Conservation (phyloP, 1,140 invertebrate genomes). For the Drosophila funebris region DNA sequence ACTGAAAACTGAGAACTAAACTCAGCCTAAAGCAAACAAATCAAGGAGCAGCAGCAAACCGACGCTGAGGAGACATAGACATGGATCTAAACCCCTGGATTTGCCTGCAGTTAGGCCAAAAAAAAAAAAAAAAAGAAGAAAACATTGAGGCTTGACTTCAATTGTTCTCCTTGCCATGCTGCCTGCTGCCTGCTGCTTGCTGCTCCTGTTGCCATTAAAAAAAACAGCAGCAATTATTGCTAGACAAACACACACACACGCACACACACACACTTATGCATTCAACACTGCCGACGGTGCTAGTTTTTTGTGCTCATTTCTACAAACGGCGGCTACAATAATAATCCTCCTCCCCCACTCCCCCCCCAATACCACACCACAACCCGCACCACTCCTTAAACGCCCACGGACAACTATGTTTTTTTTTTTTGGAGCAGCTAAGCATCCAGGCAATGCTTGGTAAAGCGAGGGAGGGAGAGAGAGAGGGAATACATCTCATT, state of each 20-base stretch:
- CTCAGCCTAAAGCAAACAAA: slow-evolving; percentile 67
- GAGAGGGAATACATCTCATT: slow-evolving; percentile 48
- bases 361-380: no score
- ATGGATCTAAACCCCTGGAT: slow-evolving; percentile 37
- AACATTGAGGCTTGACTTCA: slow-evolving; percentile 73
- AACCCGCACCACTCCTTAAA: no score
- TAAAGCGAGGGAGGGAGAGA: background rate
- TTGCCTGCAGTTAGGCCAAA: slow-evolving; percentile 53
- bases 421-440: background rate
- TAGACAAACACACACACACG: slow-evolving; percentile 35
- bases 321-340: slow-evolving; percentile 61
- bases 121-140: slow-evolving; percentile 4
- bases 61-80: slow-evolving; percentile 39
- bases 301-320: slow-evolving; percentile 56
- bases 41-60: slow-evolving; percentile 66
- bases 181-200: slow-evolving; percentile 14
- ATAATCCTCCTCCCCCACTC: slow-evolving; percentile 42
- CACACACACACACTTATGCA: slow-evolving; percentile 13
- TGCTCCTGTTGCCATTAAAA: slow-evolving; percentile 49
- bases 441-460: no score
- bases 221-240: slow-evolving; percentile 72
- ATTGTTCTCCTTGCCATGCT: slow-evolving; percentile 61
- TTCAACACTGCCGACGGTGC: slow-evolving; percentile 15
- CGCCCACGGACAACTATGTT: slow-evolving; percentile 47
- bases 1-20: slow-evolving; percentile 4